Evolutionary conservation across 2,888 invertebrate genomes (phyloP).

Genomic region (Tenthredo amoena): DNA sequence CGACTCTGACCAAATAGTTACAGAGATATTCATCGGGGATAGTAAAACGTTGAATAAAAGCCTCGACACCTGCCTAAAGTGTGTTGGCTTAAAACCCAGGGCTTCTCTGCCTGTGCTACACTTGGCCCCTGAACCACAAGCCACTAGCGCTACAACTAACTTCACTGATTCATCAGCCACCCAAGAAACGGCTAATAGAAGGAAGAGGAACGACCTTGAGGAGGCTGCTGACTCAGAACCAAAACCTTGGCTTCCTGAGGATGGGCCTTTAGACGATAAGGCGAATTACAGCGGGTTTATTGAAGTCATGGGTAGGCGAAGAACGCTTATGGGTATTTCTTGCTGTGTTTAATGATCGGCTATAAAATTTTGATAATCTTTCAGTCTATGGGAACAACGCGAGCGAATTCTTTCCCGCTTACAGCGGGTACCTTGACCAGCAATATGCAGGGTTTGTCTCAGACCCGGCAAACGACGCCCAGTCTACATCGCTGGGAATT

Average conservation of each 20-base stretch:
- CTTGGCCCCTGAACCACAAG: slow-evolving; percentile 69
- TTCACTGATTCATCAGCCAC: slow-evolving; percentile 58
- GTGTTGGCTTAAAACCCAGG: slow-evolving; percentile 79
- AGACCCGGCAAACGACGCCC: slow-evolving; percentile 75
- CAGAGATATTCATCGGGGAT: slow-evolving; percentile 88
- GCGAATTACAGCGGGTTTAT: slow-evolving; percentile 93
- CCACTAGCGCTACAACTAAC: slow-evolving; percentile 54
- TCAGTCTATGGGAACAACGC: slow-evolving; percentile 79
- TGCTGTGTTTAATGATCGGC: neutral
- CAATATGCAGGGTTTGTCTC: slow-evolving; percentile 85
- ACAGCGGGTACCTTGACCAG: slow-evolving; percentile 88
- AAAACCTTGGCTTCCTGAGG: slow-evolving; percentile 79
- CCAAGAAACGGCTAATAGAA: slow-evolving; percentile 57
- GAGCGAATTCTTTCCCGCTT: slow-evolving; percentile 81
- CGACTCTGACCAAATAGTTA: slow-evolving; percentile 83
- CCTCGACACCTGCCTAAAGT: slow-evolving; percentile 77
- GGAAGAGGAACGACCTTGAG: slow-evolving; percentile 65
- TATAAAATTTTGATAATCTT: slow-evolving; percentile 59
- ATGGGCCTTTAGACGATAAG: slow-evolving; percentile 87
- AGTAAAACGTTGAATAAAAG: slow-evolving; percentile 76
- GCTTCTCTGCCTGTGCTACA: slow-evolving; percentile 68
- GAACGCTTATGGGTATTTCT: neutral
- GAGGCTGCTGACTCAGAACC: slow-evolving; percentile 62
- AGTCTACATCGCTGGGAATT: slow-evolving; percentile 80
- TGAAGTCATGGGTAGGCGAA: slow-evolving; percentile 85